Conservation (phyloP, 2,113 vertebrate species). For the Neogale vison region DNA sequence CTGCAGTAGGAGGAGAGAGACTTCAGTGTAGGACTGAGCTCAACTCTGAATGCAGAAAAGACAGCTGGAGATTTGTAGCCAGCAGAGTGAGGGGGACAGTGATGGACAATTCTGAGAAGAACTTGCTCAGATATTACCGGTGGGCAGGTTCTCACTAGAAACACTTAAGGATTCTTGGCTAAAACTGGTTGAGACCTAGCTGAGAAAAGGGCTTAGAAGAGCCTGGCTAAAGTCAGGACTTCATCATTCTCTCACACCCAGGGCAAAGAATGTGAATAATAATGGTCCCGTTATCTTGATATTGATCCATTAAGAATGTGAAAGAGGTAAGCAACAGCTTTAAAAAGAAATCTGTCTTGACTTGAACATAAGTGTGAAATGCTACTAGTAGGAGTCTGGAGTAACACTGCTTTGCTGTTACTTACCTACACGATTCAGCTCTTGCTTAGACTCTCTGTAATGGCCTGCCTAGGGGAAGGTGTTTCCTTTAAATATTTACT, state of each 20-base stretch:
- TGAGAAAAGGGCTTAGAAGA: neutral
- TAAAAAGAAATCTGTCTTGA: neutral
- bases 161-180: neutral
- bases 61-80: neutral
- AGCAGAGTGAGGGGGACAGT: neutral
- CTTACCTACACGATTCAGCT: neutral
- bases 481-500: neutral
- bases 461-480: neutral
- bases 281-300: neutral
- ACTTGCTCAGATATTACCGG: neutral
- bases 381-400: neutral
- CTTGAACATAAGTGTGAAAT: neutral
- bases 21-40: neutral
- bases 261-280: neutral
- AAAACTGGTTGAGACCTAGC: neutral
- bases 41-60: neutral
- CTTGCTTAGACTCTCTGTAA: neutral
- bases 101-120: neutral
- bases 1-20: neutral
- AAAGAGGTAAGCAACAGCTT: neutral
- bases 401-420: neutral
- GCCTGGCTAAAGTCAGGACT: neutral
- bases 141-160: neutral
- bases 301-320: neutral
- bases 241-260: neutral